Percentiles rank a stretch among this genome's conserved stretches.
Evolutionary conservation across 2,888 invertebrate species (phyloP).

Genomic region (Epinotia bilunana): DNA sequence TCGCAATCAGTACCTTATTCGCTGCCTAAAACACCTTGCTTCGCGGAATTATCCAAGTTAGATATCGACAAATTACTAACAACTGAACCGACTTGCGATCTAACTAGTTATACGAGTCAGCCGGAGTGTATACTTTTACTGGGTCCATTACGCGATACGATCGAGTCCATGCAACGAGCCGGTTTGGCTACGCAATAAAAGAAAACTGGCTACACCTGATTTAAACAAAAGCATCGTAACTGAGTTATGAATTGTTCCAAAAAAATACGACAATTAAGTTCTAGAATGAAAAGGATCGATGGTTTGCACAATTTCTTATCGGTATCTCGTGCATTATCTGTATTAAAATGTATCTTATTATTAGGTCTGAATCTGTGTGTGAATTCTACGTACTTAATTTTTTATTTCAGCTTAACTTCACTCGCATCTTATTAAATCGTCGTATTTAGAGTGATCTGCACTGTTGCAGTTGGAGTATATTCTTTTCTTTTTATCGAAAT

Average conservation of each 20-base stretch:
- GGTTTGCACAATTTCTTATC: too few species aligned
- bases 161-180: conserved; percentile 35
- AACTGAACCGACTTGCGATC: conserved; percentile 4
- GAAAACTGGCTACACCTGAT: conserved; percentile 31
- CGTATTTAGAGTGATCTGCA: too few species aligned
- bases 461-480: too few species aligned
- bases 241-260: conserved; percentile 15
- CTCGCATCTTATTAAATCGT: too few species aligned
- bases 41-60: not conserved
- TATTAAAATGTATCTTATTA: too few species aligned
- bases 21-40: not conserved
- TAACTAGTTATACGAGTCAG: conserved; percentile 3
- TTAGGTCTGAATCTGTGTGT: too few species aligned
- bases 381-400: too few species aligned
- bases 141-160: conserved; percentile 29
- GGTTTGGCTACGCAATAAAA: conserved; percentile 31
- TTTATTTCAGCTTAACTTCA: too few species aligned
- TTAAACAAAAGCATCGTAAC: conserved; percentile 24
- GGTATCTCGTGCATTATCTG: too few species aligned
- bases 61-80: not conserved
- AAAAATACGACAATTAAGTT: not conserved
- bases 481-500: not conserved
- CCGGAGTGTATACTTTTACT: conserved; percentile 8
- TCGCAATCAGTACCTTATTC: not conserved
- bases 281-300: too few species aligned